phyloP scores from a whole-genome alignment of 2,797 vertebrate species.

The Toxotes lorentzi region DNA sequence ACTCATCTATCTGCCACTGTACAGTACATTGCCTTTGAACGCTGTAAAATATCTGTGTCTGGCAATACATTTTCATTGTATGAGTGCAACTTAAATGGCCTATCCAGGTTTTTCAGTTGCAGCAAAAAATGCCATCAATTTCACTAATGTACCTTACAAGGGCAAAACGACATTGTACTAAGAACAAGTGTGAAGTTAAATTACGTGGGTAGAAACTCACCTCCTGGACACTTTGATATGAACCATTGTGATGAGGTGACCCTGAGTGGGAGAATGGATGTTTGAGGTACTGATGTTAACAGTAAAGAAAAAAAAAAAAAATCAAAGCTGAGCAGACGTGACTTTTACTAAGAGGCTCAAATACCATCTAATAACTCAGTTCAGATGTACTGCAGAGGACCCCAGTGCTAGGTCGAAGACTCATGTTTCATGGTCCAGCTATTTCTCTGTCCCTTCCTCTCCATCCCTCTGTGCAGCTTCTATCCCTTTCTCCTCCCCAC shows the following conservation, averaged over 20 bases:
- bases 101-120: conserved; percentile 32
- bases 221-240: conserved; percentile 1
- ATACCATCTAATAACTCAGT: conserved; percentile 40
- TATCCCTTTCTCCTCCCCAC: conserved; percentile 19
- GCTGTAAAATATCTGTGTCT: conserved; percentile 3
- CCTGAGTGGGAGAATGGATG: background rate
- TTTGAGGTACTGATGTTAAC: conserved; percentile 8
- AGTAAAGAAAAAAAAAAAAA: conserved; percentile 16
- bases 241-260: conserved; percentile 2
- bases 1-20: conserved; percentile 40
- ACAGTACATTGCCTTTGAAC: conserved; percentile 48
- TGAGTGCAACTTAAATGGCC: conserved; percentile 52
- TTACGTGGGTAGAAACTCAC: conserved; percentile 36
- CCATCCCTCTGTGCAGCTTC: conserved; percentile 30
- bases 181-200: conserved; percentile 46
- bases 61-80: conserved; percentile 37
- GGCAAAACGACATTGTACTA: conserved; percentile 47
- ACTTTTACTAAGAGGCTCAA: conserved; percentile 38
- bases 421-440: conserved; percentile 44
- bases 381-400: conserved; percentile 40
- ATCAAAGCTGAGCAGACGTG: conserved; percentile 25
- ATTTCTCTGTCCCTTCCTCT: conserved; percentile 29
- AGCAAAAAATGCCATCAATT: conserved; percentile 53
- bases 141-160: conserved; percentile 60
- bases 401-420: conserved; percentile 22